Evolutionary conservation across 1,140 invertebrate species (phyloP).

Genomic region (Goniozus legneri): DNA sequence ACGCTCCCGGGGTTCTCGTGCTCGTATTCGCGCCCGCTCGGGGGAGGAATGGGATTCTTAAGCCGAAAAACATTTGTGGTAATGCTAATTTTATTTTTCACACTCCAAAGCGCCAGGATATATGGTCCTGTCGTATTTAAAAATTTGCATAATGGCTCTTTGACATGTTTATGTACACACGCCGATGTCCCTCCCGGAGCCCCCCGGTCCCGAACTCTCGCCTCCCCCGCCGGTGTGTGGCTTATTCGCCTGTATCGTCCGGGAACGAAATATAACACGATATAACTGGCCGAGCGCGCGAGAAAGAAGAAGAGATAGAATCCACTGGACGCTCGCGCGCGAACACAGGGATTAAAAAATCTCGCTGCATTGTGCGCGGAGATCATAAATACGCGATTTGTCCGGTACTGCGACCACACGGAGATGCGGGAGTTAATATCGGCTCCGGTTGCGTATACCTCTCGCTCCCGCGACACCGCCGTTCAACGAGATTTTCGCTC

Average conservation of each 20-base stretch:
- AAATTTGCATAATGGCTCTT: constrained; percentile 50
- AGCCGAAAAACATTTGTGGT: constrained; percentile 35
- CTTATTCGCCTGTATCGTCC: too few relatives aligned
- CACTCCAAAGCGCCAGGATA: constrained; percentile 30
- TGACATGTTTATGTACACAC: constrained; percentile 52
- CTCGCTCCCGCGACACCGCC: neutral
- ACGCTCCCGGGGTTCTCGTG: too few relatives aligned
- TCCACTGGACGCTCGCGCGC: constrained; percentile 10
- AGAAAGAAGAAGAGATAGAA: too few relatives aligned
- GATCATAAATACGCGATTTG: constrained; percentile 51
- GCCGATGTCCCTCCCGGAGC: constrained; percentile 2
- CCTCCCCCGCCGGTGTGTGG: too few relatives aligned
- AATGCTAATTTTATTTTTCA: constrained; percentile 49
- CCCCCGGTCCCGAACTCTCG: constrained; percentile 2
- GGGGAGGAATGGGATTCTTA: constrained; percentile 15
- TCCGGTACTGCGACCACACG: constrained; percentile 33
- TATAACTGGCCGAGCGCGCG: constrained; percentile 20
- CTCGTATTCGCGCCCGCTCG: too few relatives aligned
- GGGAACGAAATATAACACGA: constrained; percentile 27
- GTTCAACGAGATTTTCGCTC: too few relatives aligned
- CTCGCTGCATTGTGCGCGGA: constrained; percentile 36
- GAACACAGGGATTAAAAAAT: constrained; percentile 42
- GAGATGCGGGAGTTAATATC: constrained; percentile 32
- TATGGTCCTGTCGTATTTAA: constrained; percentile 47
- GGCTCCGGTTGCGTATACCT: neutral